phyloP scores from a whole-genome alignment of 64 coral and sea anemone genomes.

The Astreopora myriophthalma region DNA sequence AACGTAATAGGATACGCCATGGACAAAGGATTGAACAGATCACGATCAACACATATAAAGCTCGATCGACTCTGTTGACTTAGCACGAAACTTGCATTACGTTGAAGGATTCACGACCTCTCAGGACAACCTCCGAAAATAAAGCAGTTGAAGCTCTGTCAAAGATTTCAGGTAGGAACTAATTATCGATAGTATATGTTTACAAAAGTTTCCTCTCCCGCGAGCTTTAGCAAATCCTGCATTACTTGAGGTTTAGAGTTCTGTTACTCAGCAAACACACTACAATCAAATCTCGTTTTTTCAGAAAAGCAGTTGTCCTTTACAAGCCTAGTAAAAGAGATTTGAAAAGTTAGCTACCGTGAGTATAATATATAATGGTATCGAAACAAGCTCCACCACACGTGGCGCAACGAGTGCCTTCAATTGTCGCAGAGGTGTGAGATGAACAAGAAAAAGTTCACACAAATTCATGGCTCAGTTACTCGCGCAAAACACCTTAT shows the following conservation, averaged over 20 bases:
- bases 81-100: not conserved
- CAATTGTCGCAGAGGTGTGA: too few species aligned
- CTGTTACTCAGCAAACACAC: too few species aligned
- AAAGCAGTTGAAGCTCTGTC: not conserved
- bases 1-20: not conserved
- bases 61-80: conserved; percentile 6
- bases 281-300: not conserved
- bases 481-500: not conserved
- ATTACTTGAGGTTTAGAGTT: not conserved
- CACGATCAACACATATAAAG: conserved; percentile 26
- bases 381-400: too few species aligned
- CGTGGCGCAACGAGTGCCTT: too few species aligned
- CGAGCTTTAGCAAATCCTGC: not conserved
- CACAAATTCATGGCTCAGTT: not conserved
- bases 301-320: not conserved
- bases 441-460: not conserved
- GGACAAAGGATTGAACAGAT: conserved; percentile 14
- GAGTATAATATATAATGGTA: too few species aligned
- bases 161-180: not conserved
- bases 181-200: not conserved
- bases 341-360: not conserved
- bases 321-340: not conserved
- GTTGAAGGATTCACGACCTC: conserved; percentile 9
- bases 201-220: not conserved
- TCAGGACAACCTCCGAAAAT: not conserved